A percentile compares a stretch with the other conserved stretches of the same genome.
phyloP scores from a whole-genome alignment of 2,797 vertebrate genomes.

The Mareca penelope region DNA sequence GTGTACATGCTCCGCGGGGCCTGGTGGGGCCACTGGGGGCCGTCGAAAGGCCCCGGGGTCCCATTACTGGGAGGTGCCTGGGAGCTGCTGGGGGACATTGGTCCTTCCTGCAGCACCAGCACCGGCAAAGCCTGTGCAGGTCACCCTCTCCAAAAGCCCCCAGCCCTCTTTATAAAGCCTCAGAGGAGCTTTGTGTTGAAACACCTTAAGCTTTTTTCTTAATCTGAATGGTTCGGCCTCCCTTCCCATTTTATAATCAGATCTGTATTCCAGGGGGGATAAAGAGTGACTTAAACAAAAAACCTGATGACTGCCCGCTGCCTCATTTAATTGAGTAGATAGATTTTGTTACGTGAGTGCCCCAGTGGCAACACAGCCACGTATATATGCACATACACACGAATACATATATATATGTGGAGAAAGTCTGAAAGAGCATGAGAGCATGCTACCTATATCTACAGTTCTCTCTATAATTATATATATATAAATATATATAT shows the following conservation, averaged over 20 bases:
- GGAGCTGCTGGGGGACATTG: background rate
- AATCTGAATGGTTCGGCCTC: conserved; percentile 15
- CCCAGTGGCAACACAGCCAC: background rate
- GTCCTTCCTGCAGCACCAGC: background rate
- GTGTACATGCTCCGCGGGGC: conserved; percentile 25
- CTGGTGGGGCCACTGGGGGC: conserved; percentile 72
- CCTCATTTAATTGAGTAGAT: conserved; percentile 48
- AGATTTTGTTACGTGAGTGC: background rate
- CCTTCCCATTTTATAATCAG: conserved; percentile 44
- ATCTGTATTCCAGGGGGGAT: conserved; percentile 50
- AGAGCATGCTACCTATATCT: background rate
- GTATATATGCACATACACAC: background rate
- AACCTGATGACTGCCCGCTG: background rate
- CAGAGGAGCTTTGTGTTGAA: conserved; percentile 19
- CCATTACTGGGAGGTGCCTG: background rate
- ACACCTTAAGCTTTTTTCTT: conserved; percentile 57
- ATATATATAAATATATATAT: too few relatives aligned
- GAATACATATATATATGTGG: background rate
- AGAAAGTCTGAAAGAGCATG: too few relatives aligned
- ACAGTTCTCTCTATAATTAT: too few relatives aligned
- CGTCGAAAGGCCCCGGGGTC: conserved; percentile 48
- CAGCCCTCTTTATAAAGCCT: conserved; percentile 41
- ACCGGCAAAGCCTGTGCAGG: accelerated
- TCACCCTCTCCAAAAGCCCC: background rate
- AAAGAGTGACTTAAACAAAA: conserved; percentile 12